Base-by-base conservation (phyloP, 2,888 invertebrate genomes). In the Drosophila picticornis region DNA sequence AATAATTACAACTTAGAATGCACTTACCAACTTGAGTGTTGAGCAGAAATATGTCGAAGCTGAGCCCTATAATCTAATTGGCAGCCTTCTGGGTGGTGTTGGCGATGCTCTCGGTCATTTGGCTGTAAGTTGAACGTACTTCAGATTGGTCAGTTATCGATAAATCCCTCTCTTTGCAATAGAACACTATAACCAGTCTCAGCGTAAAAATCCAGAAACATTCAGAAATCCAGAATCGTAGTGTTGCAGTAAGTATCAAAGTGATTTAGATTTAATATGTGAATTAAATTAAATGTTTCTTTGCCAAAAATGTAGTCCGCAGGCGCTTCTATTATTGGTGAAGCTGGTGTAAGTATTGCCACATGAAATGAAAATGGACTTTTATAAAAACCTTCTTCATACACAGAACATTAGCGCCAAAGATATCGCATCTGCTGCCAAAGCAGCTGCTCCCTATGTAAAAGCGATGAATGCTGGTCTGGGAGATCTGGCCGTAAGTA, bases 101-200 rank as follows among this genome's bases (percentile, higher is more conserved):
- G 80, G 52, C 13, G 34, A 48, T 61, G 53, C 63, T 10, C 64
- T 78, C 10, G 80, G 77, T 2, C 46, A 76, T 29, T 76, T 78
- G 80, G 77, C 77, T 55, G 77, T 75, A 65, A 70, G 71, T 60
- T 27, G 2, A n/a, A 11, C 4, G 7, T 1, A 43, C 11, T 3
- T 22, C 1, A 5, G n/a, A 16, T 10, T 16, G 25, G 2, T 6
- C 0, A 27, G 3, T 19, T 5, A 22, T 34, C 0, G 16, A 19
- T 0, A 19, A 19, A 31, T 9, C 1, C 1, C 4, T 74, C 2
- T 7, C 16, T 13, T 11, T 31, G 29, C n/a, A 2, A 52, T 56
- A 84, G 81, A 81, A 85, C 27, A 46, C 73, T 1, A 77, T 86
- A 2, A 82, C 84, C 36, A 67, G 36, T 9, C 52, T 85, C 0